Percentiles rank a stretch among this genome's conserved stretches.
These are phyloP conservation scores for Onchidella celtica DNA, from an alignment of 2,888 invertebrate species.

Conservation along the genomic window DNA sequence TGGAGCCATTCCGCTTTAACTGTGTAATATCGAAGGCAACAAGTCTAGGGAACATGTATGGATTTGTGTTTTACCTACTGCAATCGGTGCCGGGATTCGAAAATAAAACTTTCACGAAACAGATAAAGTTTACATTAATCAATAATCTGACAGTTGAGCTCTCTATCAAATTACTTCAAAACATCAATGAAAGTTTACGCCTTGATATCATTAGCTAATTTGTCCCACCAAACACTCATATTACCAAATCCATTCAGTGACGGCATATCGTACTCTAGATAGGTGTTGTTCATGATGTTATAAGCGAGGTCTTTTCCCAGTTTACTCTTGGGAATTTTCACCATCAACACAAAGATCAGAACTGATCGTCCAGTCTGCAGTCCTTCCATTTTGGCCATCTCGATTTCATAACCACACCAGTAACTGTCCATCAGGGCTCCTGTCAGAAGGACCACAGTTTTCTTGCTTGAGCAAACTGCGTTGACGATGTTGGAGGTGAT, in stretches of 20 bases:
- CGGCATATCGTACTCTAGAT: conserved; percentile 16
- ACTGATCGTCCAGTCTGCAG: conserved; percentile 43
- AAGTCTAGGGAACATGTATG: too few species aligned
- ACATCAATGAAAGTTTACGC: too few species aligned
- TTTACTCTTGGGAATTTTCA: conserved; percentile 36
- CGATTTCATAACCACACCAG: conserved; percentile 50
- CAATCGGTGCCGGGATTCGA: too few species aligned
- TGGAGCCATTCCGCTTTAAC: too few species aligned
- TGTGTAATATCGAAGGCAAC: too few species aligned
- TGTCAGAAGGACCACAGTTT: conserved; percentile 50
- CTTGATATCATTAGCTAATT: conserved; percentile 26
- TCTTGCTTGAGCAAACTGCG: conserved; percentile 42
- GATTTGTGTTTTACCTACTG: too few species aligned
- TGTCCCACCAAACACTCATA: conserved; percentile 25
- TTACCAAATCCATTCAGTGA: background rate
- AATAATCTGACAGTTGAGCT: too few species aligned
- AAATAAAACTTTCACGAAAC: too few species aligned
- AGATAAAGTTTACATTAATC: too few species aligned
- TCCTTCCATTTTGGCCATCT: conserved; percentile 51
- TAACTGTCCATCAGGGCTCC: conserved; percentile 32
- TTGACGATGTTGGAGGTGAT: conserved; percentile 49
- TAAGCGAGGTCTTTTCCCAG: conserved; percentile 37
- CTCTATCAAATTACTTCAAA: too few species aligned
- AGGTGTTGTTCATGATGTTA: conserved; percentile 38
- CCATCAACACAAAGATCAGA: conserved; percentile 44